Conservation (phyloP, 2,888 invertebrate genomes). For the Mimas tiliae region DNA sequence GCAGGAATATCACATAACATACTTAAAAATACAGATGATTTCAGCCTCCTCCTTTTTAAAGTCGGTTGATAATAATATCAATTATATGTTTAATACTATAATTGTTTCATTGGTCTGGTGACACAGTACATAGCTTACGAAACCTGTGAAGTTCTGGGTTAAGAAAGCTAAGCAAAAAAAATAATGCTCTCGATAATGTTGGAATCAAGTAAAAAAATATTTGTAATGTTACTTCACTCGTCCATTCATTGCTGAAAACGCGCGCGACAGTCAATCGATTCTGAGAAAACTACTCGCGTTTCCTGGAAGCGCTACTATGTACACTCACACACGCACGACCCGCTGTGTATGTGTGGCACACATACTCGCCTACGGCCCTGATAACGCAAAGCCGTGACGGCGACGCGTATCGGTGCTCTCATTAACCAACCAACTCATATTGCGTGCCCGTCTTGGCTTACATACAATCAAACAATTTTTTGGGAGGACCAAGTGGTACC, state of each 20-base stretch:
- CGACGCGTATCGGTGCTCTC: conserved; percentile 76
- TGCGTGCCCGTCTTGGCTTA: conserved; percentile 75
- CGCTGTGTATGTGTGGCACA: conserved; percentile 61
- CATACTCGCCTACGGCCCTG: conserved; percentile 71
- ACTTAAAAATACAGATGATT: no score
- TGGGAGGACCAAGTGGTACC: conserved; percentile 51
- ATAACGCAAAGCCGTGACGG: conserved; percentile 76
- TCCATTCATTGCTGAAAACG: conserved; percentile 79
- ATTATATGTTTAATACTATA: no score
- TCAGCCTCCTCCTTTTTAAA: no score
- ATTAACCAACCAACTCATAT: conserved; percentile 69
- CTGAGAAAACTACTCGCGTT: conserved; percentile 80
- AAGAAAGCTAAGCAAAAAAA: neutral
- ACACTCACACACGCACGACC: conserved; percentile 63
- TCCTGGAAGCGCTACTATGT: conserved; percentile 81
- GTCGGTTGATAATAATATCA: no score
- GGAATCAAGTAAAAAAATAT: conserved; percentile 37
- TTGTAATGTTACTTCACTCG: conserved; percentile 50
- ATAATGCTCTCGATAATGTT: conserved; percentile 19
- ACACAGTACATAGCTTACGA: neutral
- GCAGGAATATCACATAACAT: no score
- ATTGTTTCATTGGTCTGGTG: neutral
- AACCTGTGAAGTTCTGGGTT: neutral
- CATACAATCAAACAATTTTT: conserved; percentile 74
- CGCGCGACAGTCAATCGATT: conserved; percentile 76